A percentile compares a stretch with the other conserved stretches of the same genome.
Conservation (phyloP, 2,113 vertebrate genomes). For the Nothocercus nigrocapillus region DNA sequence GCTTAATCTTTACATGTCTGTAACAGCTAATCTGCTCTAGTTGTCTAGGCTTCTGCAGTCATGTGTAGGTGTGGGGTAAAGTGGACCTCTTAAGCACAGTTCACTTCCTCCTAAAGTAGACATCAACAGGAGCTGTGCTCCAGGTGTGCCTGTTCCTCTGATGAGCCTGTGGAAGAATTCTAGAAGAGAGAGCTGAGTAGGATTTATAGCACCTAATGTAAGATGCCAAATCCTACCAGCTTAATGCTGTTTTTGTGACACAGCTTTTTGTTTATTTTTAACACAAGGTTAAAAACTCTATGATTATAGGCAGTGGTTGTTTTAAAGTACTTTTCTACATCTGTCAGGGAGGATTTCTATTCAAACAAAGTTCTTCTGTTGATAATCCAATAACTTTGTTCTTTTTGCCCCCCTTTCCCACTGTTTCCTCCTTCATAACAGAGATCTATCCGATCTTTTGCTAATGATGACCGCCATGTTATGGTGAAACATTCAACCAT, state of each 20-base stretch:
- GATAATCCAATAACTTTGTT: neutral
- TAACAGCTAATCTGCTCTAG: neutral
- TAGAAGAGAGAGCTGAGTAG: neutral
- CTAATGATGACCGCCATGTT: constrained; percentile 98
- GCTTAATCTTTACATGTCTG: neutral
- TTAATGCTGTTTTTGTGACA: neutral
- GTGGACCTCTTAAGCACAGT: neutral
- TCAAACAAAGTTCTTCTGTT: neutral
- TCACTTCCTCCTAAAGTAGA: neutral
- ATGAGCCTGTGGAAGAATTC: neutral
- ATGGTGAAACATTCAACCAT: constrained; percentile 99
- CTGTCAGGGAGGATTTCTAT: neutral
- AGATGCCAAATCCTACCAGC: neutral
- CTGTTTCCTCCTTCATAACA: constrained; percentile 61
- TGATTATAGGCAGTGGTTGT: neutral
- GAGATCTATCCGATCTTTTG: constrained; percentile 98
- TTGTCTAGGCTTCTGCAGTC: neutral
- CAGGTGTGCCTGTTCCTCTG: neutral
- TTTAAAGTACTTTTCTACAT: neutral
- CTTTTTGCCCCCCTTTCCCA: neutral
- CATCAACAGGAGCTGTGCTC: neutral
- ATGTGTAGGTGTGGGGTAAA: neutral
- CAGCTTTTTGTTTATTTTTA: neutral
- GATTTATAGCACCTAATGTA: neutral
- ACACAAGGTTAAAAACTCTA: neutral